Conservation (phyloP, 2,797 vertebrate species). For the Chloroceryle amazona region DNA sequence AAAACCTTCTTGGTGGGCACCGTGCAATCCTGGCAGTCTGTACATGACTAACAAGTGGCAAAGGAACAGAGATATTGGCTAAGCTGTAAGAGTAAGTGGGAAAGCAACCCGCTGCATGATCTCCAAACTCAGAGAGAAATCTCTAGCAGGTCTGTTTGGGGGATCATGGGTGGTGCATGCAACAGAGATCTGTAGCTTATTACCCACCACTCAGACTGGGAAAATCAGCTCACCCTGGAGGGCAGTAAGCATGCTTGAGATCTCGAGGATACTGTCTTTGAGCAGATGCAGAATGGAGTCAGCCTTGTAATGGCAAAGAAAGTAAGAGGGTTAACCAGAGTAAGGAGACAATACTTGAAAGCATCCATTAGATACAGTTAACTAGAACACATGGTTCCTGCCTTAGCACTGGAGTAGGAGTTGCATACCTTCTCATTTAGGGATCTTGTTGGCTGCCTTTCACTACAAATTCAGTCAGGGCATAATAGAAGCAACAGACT, state of each 20-base stretch:
- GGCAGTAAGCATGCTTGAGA: too few relatives aligned
- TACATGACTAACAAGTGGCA: neutral
- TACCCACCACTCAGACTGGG: too few relatives aligned
- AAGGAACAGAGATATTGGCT: neutral
- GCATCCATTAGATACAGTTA: neutral
- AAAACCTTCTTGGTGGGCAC: neutral
- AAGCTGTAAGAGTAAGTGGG: neutral
- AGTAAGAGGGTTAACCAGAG: neutral
- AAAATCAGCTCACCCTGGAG: too few relatives aligned
- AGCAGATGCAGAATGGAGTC: neutral
- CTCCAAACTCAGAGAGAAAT: neutral
- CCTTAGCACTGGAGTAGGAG: neutral
- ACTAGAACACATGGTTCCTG: neutral
- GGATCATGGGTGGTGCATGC: too few relatives aligned
- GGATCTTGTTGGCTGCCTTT: neutral
- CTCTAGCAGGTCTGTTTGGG: fast-evolving
- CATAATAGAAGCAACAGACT: neutral
- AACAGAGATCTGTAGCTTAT: too few relatives aligned
- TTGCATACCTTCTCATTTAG: neutral
- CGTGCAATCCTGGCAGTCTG: neutral
- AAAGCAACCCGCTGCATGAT: neutral
- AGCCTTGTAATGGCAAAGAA: neutral
- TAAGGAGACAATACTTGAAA: neutral
- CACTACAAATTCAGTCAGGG: neutral
- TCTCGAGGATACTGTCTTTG: neutral